Percentiles rank a stretch among this genome's conserved stretches.
Evolutionary conservation across 2,113 vertebrate species (phyloP).

Genomic region (Crotalus viridis): DNA sequence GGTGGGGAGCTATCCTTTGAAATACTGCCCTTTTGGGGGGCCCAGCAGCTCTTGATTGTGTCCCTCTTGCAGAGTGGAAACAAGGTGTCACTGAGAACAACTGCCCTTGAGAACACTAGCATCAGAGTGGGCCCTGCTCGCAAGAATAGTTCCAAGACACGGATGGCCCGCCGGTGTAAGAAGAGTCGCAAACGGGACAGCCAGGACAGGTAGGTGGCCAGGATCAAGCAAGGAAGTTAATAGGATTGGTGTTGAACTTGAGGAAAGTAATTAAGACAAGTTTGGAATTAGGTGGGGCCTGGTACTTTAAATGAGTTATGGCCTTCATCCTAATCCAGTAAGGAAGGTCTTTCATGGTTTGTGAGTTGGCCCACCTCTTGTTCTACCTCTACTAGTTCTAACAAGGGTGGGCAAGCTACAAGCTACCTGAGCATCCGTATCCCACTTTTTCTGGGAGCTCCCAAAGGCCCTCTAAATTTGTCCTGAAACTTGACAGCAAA

Average conservation of each 20-base stretch:
- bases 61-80: conserved; percentile 78
- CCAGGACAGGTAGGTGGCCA: conserved; percentile 82
- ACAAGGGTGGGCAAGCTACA: not conserved
- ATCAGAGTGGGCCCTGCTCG: conserved; percentile 92
- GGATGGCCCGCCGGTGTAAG: conserved; percentile 92
- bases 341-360: not conserved
- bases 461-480: not conserved
- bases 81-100: conserved; percentile 89
- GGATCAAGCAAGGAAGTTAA: not conserved
- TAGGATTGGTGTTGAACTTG: not conserved
- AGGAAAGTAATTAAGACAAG: not conserved
- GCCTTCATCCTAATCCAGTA: not conserved
- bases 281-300: not conserved
- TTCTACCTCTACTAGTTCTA: not conserved
- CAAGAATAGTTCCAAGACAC: conserved; percentile 87
- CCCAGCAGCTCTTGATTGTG: accelerated
- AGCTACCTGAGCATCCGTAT: not conserved
- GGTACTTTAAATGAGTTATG: not conserved
- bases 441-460: not conserved
- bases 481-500: not conserved
- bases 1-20: not conserved
- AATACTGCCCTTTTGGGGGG: not conserved
- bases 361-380: not conserved
- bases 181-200: conserved; percentile 85
- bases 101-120: conserved; percentile 91